phyloP scores from a whole-genome alignment of 2,888 invertebrate genomes.

The Glomeris marginata region DNA sequence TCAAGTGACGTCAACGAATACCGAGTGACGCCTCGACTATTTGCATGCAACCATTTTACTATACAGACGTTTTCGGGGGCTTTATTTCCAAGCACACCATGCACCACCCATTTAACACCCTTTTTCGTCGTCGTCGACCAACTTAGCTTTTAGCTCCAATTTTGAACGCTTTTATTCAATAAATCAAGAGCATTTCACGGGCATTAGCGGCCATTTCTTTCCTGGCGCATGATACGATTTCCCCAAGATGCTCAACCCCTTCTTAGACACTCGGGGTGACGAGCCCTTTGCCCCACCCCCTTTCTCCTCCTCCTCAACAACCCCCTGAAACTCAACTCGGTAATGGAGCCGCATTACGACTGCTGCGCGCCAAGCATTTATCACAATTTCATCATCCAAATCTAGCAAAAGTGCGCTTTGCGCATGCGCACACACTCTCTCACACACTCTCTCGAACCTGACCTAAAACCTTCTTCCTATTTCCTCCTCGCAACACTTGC shows the following conservation, averaged over 20 bases:
- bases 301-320: background rate
- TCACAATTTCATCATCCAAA: too few species aligned
- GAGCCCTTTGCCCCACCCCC: background rate
- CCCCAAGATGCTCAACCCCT: background rate
- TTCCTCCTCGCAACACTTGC: too few species aligned
- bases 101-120: constrained; percentile 1
- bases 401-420: too few species aligned
- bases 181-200: constrained; percentile 13
- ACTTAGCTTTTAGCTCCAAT: constrained; percentile 16
- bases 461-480: too few species aligned
- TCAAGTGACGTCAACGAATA: too few species aligned
- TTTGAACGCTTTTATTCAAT: constrained; percentile 14
- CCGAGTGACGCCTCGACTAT: too few species aligned
- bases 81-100: too few species aligned
- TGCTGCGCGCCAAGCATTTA: background rate
- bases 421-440: too few species aligned
- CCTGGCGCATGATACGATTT: constrained; percentile 5
- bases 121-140: constrained; percentile 1
- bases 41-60: too few species aligned
- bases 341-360: constrained; percentile 2
- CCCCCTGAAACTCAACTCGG: constrained; percentile 1
- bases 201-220: constrained; percentile 8
- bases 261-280: background rate
- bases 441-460: too few species aligned
- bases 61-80: too few species aligned